These are phyloP conservation scores for Galeruca laticollis DNA, from an alignment of 2,888 invertebrate genomes.

Conservation along the genomic window DNA sequence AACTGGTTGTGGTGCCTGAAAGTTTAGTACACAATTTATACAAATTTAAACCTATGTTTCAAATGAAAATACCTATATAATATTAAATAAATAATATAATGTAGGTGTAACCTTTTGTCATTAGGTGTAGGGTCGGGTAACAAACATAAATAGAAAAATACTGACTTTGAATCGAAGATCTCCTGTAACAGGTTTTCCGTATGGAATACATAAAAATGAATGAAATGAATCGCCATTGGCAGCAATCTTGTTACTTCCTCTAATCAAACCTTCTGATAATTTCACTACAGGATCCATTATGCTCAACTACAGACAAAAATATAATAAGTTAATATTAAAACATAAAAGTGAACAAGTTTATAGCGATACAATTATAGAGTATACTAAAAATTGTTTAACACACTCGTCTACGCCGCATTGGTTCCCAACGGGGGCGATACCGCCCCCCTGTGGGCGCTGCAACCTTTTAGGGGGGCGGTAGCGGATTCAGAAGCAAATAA, in stretches of 20 bases:
- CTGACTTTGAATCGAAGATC: slow-evolving; percentile 41
- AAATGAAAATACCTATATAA: too few species aligned
- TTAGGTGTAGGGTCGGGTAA: too few species aligned
- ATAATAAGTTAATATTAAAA: background rate
- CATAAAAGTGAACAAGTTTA: background rate
- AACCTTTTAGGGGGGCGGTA: too few species aligned
- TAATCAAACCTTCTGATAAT: slow-evolving; percentile 7
- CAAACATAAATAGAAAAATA: slow-evolving; percentile 2
- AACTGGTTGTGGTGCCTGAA: slow-evolving; percentile 52
- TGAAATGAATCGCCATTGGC: slow-evolving; percentile 29
- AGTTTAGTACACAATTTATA: background rate
- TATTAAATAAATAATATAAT: too few species aligned
- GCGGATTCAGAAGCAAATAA: too few species aligned
- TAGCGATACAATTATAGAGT: too few species aligned
- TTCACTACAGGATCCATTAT: background rate
- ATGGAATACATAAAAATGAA: slow-evolving; percentile 41
- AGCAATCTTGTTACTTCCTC: background rate
- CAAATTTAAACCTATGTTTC: too few species aligned
- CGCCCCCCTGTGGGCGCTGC: too few species aligned
- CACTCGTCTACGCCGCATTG: too few species aligned
- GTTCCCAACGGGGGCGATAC: too few species aligned
- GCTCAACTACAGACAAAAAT: background rate
- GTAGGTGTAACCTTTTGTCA: too few species aligned
- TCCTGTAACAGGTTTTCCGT: slow-evolving; percentile 36
- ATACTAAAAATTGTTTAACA: too few species aligned